Evolutionary conservation across 2,888 invertebrate species (phyloP), one percentile per base, ranked within the genome.

Genomic region (Caenorhabditis panamensis): DNA sequence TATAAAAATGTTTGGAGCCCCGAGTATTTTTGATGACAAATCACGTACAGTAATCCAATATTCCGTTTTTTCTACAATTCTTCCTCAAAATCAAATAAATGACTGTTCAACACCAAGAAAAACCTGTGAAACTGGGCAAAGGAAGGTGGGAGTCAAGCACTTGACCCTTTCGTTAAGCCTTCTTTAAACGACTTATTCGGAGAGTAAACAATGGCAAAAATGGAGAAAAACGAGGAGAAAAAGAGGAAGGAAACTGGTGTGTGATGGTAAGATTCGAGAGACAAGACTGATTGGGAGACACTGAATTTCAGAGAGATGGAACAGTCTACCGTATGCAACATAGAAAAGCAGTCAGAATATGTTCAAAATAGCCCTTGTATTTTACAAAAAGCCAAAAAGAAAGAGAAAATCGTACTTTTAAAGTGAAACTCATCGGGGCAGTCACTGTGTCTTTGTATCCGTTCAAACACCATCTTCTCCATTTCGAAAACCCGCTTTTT

Each of bases 111-210:
- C 3, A 49, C 9, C 31, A 31, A 31, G 31, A 31, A 31, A 31
- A 31, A 31, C 31, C 49, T 41, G 41, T 16, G 41, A 41, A 41
- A 41, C 5, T 51, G 54, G n/a, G 54, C 54, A 13, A 5, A 26
- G n/a, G n/a, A 26, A 54, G 66, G 26, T 11, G 41, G n/a, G 20
- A n/a, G 61, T 68, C 69, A 71, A 47, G 41, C 63, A 72, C 72
- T 72, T 72, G 72, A 72, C 72, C 72, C 72, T 56, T 37, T 54
- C 53, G 51, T 71, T 69, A 71, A 71, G 71, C 71, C 71, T 53
- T 31, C 56, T 68, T 68, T 68, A 68, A 68, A 68, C 67, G 47
- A 54, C 67, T 68, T 58, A 68, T 68, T 68, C 68, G 28, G 28
- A 28, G 22, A 36, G 68, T 49, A 68, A 68, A 68, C 47, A 68